Conservation (phyloP, 2,888 invertebrate species). For the Monochamus alternatus region DNA sequence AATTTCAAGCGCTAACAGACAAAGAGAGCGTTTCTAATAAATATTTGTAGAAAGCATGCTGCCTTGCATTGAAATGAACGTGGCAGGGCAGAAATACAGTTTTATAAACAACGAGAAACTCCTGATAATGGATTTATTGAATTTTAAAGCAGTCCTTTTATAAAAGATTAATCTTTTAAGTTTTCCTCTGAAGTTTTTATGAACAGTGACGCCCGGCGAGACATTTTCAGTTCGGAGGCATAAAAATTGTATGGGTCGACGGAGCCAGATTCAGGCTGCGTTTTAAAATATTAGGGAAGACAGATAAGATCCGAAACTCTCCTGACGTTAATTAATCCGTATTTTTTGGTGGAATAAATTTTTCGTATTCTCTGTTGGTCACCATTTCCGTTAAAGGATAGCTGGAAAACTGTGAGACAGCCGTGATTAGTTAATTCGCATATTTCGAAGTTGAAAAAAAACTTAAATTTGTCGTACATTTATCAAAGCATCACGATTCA, state of each 20-base stretch:
- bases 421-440: too few species aligned
- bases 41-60: slow-evolving; percentile 57
- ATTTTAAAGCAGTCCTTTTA: slow-evolving; percentile 49
- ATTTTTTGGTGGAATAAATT: not conserved
- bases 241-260: slow-evolving; percentile 19
- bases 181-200: slow-evolving; percentile 31
- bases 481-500: too few species aligned
- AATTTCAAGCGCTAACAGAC: slow-evolving; percentile 59
- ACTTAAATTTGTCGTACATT: too few species aligned
- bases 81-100: slow-evolving; percentile 47
- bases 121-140: slow-evolving; percentile 55
- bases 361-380: not conserved
- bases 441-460: too few species aligned
- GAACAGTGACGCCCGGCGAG: not conserved
- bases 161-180: slow-evolving; percentile 41
- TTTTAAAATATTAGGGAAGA: slow-evolving; percentile 9
- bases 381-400: too few species aligned
- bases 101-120: slow-evolving; percentile 52
- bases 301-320: not conserved
- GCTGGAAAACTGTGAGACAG: too few species aligned
- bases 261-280: not conserved
- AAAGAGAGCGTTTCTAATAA: slow-evolving; percentile 59
- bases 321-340: slow-evolving; percentile 3
- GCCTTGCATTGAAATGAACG: slow-evolving; percentile 56
- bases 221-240: slow-evolving; percentile 22